phyloP scores from a whole-genome alignment of 2,797 vertebrate genomes.

The Macropus fuliginosus region DNA sequence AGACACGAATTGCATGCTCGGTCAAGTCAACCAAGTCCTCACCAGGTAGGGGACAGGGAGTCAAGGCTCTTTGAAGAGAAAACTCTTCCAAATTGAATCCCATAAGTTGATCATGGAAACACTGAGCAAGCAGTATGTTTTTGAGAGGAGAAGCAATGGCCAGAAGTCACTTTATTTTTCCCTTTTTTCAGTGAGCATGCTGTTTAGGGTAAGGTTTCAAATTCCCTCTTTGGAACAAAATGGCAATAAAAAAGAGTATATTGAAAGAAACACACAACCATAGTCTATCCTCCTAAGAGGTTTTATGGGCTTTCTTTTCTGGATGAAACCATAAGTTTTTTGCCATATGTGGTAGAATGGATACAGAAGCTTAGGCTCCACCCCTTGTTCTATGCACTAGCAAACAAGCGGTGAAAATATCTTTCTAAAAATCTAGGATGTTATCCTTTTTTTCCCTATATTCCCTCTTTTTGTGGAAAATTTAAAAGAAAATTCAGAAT shows the following conservation, averaged over 20 bases:
- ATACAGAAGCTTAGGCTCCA: conserved; percentile 68
- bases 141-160: conserved; percentile 20
- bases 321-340: conserved; percentile 65
- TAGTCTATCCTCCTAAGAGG: conserved; percentile 58
- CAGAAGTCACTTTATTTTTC: background rate
- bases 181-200: background rate
- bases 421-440: conserved; percentile 59
- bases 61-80: background rate
- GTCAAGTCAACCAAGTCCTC: conserved; percentile 19
- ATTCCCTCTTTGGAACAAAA: conserved; percentile 32
- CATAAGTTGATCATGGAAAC: background rate
- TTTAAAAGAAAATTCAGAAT: conserved; percentile 74
- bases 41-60: conserved; percentile 16
- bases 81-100: conserved; percentile 9
- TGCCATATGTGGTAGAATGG: conserved; percentile 64
- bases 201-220: conserved; percentile 15
- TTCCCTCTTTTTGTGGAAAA: conserved; percentile 65
- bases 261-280: conserved; percentile 46
- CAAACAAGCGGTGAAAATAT: conserved; percentile 71
- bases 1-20: background rate
- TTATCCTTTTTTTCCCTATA: conserved; percentile 6
- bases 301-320: conserved; percentile 56
- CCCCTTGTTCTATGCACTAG: conserved; percentile 69
- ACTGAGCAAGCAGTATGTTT: conserved; percentile 7
- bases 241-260: conserved; percentile 48